Percentiles rank a stretch among this genome's conserved stretches.
These are phyloP conservation scores for Eilema griseolum DNA, from an alignment of 2,888 invertebrate genomes.

Conservation along the genomic window DNA sequence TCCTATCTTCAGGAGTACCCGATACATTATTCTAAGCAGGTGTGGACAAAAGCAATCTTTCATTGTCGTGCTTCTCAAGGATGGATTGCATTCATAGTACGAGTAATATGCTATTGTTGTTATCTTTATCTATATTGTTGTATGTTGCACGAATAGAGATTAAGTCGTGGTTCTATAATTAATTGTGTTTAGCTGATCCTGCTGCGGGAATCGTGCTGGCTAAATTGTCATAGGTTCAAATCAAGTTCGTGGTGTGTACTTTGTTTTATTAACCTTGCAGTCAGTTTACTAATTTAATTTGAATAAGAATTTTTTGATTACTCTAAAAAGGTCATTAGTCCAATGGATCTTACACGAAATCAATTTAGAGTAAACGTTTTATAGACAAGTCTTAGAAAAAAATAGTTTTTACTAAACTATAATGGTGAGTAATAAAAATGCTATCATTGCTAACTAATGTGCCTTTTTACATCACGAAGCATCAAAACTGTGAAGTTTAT, in stretches of 20 bases:
- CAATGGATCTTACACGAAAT: not conserved
- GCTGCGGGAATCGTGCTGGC: not conserved
- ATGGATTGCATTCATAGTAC: constrained; percentile 28
- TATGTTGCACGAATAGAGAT: not conserved
- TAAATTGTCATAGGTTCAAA: not conserved
- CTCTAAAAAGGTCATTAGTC: not conserved
- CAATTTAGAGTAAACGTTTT: not conserved
- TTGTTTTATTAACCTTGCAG: not conserved
- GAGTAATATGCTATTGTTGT: constrained; percentile 47
- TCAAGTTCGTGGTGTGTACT: not conserved
- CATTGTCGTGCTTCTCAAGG: constrained; percentile 55
- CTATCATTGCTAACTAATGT: not conserved
- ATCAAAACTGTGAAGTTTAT: too few relatives aligned
- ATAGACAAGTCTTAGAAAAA: not conserved
- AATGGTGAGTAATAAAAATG: not conserved
- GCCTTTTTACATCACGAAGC: not conserved
- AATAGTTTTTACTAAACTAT: not conserved
- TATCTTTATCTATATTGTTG: not conserved
- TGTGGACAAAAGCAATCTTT: constrained; percentile 41
- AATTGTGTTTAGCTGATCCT: not conserved
- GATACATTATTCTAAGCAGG: constrained; percentile 51
- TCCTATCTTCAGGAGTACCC: constrained; percentile 39
- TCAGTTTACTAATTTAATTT: not conserved
- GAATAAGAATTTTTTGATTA: not conserved
- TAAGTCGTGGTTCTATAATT: not conserved